Evolutionary conservation across 2,113 vertebrate genomes (phyloP).

Genomic region (Forbesichthys papilliferus): DNA sequence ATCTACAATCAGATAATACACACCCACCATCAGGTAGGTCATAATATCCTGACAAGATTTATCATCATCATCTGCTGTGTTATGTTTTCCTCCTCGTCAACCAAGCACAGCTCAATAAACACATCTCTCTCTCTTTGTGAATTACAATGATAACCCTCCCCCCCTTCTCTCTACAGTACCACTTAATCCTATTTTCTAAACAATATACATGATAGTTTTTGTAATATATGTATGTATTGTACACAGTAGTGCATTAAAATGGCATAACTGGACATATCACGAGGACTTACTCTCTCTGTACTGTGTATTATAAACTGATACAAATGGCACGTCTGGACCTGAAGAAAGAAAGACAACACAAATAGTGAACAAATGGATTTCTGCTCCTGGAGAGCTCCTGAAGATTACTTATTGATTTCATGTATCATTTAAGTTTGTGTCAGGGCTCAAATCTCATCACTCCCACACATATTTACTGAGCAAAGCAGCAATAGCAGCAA

Average conservation of each 20-base stretch:
- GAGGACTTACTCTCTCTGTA: slow-evolving; percentile 84
- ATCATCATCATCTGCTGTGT: background rate
- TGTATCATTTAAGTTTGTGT: background rate
- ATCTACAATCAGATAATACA: too few species aligned
- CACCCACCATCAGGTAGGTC: background rate
- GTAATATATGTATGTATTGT: too few species aligned
- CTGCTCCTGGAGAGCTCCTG: background rate
- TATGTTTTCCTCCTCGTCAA: too few species aligned
- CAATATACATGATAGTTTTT: background rate
- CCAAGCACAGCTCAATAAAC: too few species aligned
- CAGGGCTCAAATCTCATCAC: background rate
- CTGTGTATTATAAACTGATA: slow-evolving; percentile 82
- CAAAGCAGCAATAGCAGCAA: background rate
- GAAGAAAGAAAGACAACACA: slow-evolving; percentile 13
- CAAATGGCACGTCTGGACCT: slow-evolving; percentile 88
- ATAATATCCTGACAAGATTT: too few species aligned
- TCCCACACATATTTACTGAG: background rate
- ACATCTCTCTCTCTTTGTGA: too few species aligned
- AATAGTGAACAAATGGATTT: background rate
- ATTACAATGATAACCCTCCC: too few species aligned
- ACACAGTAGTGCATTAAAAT: slow-evolving; percentile 35
- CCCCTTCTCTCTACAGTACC: background rate
- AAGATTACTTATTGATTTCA: background rate
- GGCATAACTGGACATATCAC: slow-evolving; percentile 38
- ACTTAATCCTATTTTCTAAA: background rate